Base-by-base conservation (phyloP, 2,888 invertebrate species). In the Toxonevra muliebris region DNA sequence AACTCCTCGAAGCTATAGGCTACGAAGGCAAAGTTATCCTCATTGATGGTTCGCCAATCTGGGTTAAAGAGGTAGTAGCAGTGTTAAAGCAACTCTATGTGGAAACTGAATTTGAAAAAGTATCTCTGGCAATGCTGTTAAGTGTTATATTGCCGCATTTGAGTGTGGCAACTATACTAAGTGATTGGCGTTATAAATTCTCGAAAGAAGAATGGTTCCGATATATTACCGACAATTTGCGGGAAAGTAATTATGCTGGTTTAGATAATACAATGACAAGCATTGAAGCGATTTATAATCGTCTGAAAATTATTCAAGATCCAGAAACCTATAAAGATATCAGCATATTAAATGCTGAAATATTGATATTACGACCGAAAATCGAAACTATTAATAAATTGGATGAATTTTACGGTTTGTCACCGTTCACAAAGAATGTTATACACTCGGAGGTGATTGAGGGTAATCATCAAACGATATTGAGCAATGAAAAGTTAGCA, bases 381-480 rank as follows among this genome's bases (percentile, higher is more conserved):
- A 41, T 13, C 11, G 15, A 57, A 48, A 17, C 69, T 7, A 42
- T 64, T 4, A 48, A 53, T 17, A 69, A 61, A 7, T 1, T 69
- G 0, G 71, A 71, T 19, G 54, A 64, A 17, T 63, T 63, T 3
- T 71, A 64, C 58, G 71, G 71, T 4, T 30, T 71, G 1, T 61
- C 57, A 10, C 66, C 69, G n/a, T 9, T 69, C 7, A 58, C 59
- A 13, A 61, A 65, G 61, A 68, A 66, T 15, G 17, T 10, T 40
- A 58, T 71, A 30, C 55, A 69, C 10, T n/a, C 40, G 4, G 9
- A 88, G 75, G 87, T 85, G 65, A 82, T 90, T 10, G 90, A 91
- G 76, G 92, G 92, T 7, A 90, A 90, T 77, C 93, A 93, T 76
- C 79, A 87, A 0, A 88, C 89, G 57, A 90, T 92, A 69, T 78